These are phyloP conservation scores for Mythimna loreyi DNA, from an alignment of 2,888 invertebrate species.

Conservation along the genomic window DNA sequence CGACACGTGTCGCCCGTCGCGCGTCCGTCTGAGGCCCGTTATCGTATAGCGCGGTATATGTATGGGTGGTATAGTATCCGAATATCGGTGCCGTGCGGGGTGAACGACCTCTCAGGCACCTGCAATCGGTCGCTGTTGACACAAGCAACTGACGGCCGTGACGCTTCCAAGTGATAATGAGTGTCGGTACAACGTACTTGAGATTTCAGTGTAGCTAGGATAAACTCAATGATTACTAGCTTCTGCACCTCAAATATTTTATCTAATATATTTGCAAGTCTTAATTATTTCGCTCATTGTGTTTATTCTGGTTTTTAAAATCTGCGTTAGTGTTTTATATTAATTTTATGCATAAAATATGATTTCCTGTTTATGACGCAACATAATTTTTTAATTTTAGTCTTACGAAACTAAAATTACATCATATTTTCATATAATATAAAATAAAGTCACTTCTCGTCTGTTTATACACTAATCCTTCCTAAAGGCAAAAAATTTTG, in stretches of 20 bases:
- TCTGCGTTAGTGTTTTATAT: no score
- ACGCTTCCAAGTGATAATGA: slow-evolving; percentile 86
- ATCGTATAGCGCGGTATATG: slow-evolving; percentile 74
- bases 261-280: slow-evolving; percentile 25
- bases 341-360: background rate
- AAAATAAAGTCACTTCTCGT: no score
- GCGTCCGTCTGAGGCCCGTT: slow-evolving; percentile 77
- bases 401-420: background rate
- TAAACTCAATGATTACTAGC: slow-evolving; percentile 55
- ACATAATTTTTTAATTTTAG: background rate
- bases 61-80: slow-evolving; percentile 84
- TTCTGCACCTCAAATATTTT: slow-evolving; percentile 46
- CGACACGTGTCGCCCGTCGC: slow-evolving; percentile 73
- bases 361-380: slow-evolving; percentile 17
- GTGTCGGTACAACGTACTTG: slow-evolving; percentile 79
- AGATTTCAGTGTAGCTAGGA: slow-evolving; percentile 66
- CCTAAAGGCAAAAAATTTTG: no score
- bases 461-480: no score
- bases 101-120: slow-evolving; percentile 87
- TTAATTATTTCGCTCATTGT: slow-evolving; percentile 21
- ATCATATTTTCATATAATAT: background rate
- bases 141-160: slow-evolving; percentile 80
- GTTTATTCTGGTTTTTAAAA: slow-evolving; percentile 21
- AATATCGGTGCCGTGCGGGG: slow-evolving; percentile 86
- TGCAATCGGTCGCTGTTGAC: slow-evolving; percentile 88